Evolutionary conservation across 64 coral and sea anemone species (phyloP), one percentile per base, ranked within the genome.

Genomic region (Montipora foliosa): DNA sequence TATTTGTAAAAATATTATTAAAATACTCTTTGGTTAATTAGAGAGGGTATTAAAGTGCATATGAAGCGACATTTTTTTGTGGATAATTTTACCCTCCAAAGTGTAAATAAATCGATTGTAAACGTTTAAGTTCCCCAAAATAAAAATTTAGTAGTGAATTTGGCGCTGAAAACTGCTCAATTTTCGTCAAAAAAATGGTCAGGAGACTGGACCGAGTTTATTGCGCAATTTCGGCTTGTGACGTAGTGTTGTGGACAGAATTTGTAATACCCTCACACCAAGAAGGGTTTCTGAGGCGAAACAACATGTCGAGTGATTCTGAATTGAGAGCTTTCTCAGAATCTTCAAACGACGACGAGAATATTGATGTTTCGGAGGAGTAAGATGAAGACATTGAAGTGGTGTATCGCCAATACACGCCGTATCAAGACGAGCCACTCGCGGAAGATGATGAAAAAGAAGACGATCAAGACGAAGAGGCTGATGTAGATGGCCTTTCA

Each of bases 401-500:
- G 5, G 9, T 5, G 9, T 55, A 55, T 10, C 3, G 52, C 52
- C 52, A 10, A 55, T 7, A 7, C 52, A 68, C 66, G 17, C 86
- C 67, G 4, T 88, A 88, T 69, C 15, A 72, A 13, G 44, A 88
- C 37, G 67, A 88, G 44, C 37, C 71, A 11, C 62, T 75, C 9
- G 52, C 52, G 5, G 52, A 55, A 14, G 68, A 16, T 50, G 11
- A 15, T 8, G 44, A 17, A 22, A 46, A 50, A 17, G 22, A 5
- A 1, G 89, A 49, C 1, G 3, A 50, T 45, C 7, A 72, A 9
- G 29, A 49, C 21, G 66, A 71, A 45, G 71, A 74, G 50, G n/a
- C 62, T 15, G 85, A 88, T 49, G 14, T 74, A 19, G 85, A 88
- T 76, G 85, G 85, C 44, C 60, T 88, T 15, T 13, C 64, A 24